Base-by-base conservation (phyloP, 2,113 vertebrate genomes). In the Andinoacara biseriatus region DNA sequence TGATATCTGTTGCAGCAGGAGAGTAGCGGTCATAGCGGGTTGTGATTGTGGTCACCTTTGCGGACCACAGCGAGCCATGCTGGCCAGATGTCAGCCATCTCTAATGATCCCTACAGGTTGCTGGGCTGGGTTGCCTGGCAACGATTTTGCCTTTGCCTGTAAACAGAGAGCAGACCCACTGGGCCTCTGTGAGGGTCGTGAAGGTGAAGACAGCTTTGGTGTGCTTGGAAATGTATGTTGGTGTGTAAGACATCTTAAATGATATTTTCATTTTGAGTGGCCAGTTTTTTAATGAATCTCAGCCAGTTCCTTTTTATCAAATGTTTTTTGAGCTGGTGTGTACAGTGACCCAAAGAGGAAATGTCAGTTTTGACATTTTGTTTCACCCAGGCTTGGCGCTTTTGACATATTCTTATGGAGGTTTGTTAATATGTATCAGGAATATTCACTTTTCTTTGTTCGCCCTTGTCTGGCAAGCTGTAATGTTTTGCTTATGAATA, bases 401-500 rank as follows among this genome's bases (percentile, higher is more conserved):
- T 94, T 91, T 93, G 91, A 94, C 92, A 94, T 90, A 76, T 94
- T 95, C 87, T 88, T 84, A 90, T 91, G 86, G 90, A 90, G 89
- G 87, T 95, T 94, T 95, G 92, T 95, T 95, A 95, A 95, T 95
- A 95, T 95, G 93, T 94, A 95, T 94, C 93, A 94, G 93, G 94
- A 95, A 95, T 94, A 95, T 95, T 95, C 95, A 91, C 93, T 95
- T 94, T 94, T 94, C 93, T 96, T 95, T 96, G 95, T 96, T 96
- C 95, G 92, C 93, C 94, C 95, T 96, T 96, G 95, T 96, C 95
- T 96, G 95, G 95, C 95, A 95, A 94, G 95, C 95, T 95, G 96
- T 95, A 95, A 96, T 96, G 94, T 96, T 95, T 96, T 95, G 83
- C 95, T 96, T 95, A 96, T 96, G 96, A 96, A 96, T 96, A 96